phyloP scores from a whole-genome alignment of 2,888 invertebrate genomes.

The Erynnis tages region DNA sequence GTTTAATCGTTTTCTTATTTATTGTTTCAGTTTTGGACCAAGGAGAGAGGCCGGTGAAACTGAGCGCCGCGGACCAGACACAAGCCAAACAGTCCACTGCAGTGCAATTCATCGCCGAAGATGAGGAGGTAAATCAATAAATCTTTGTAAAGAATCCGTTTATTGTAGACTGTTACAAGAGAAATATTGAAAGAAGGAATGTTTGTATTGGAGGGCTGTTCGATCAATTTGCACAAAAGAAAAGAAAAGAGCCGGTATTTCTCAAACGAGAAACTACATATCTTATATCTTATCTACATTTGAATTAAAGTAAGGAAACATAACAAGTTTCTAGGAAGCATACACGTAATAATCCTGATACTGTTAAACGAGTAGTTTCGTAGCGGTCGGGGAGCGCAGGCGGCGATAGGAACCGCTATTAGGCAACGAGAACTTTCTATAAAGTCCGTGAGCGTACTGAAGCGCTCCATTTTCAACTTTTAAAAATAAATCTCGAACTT shows the following conservation, averaged over 20 bases:
- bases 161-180: no score
- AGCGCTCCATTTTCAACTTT: constrained; percentile 5
- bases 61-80: constrained; percentile 54
- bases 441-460: constrained; percentile 5
- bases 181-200: no score
- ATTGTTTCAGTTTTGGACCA: constrained; percentile 75
- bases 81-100: constrained; percentile 60
- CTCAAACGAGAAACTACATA: no score
- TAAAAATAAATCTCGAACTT: constrained; percentile 17
- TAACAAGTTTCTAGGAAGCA: not conserved
- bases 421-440: constrained; percentile 10
- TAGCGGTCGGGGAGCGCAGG: not conserved
- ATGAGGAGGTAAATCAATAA: constrained; percentile 72
- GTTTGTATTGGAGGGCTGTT: no score
- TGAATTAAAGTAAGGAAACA: no score
- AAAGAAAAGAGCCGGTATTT: no score
- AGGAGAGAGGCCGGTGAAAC: constrained; percentile 58
- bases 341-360: not conserved
- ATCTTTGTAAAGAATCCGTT: no score
- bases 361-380: not conserved
- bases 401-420: constrained; percentile 4
- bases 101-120: constrained; percentile 66
- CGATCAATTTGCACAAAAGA: no score
- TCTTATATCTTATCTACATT: no score
- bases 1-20: constrained; percentile 20